Evolutionary conservation across 2,113 vertebrate species (phyloP).

Genomic region (Sapajus apella): DNA sequence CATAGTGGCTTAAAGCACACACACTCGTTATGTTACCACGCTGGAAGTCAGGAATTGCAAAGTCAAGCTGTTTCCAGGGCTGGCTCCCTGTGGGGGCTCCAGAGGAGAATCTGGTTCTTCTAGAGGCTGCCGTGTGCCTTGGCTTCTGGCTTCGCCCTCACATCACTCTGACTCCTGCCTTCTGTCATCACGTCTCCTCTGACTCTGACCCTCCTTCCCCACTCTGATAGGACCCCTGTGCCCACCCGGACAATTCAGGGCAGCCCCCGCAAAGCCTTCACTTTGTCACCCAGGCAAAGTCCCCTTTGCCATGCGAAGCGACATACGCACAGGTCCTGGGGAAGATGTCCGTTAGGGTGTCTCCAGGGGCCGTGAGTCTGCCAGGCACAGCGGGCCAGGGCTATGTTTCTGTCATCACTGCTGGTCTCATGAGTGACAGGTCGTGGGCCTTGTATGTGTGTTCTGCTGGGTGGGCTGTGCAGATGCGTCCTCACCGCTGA

Average conservation of each 20-base stretch:
- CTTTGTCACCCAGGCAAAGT: accelerated
- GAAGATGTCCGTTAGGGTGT: accelerated
- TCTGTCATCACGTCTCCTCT: not conserved
- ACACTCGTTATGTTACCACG: not conserved
- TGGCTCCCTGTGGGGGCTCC: not conserved
- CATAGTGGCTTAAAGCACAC: not conserved
- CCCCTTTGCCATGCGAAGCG: accelerated
- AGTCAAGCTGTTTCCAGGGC: accelerated
- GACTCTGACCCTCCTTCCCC: not conserved
- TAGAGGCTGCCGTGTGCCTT: accelerated
- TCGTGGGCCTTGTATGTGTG: not conserved
- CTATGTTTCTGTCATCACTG: not conserved
- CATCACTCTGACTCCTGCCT: accelerated
- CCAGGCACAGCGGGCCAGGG: not conserved
- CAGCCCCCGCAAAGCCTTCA: accelerated
- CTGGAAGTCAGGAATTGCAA: no score
- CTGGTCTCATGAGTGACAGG: not conserved
- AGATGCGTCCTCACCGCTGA: accelerated
- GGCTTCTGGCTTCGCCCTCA: not conserved
- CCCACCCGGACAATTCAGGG: not conserved
- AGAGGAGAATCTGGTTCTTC: accelerated
- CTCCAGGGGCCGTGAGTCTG: not conserved
- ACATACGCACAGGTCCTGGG: accelerated
- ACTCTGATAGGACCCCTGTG: not conserved
- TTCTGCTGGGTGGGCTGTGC: accelerated